phyloP scores from a whole-genome alignment of 2,888 invertebrate species.

The Drosophila infuscata region DNA sequence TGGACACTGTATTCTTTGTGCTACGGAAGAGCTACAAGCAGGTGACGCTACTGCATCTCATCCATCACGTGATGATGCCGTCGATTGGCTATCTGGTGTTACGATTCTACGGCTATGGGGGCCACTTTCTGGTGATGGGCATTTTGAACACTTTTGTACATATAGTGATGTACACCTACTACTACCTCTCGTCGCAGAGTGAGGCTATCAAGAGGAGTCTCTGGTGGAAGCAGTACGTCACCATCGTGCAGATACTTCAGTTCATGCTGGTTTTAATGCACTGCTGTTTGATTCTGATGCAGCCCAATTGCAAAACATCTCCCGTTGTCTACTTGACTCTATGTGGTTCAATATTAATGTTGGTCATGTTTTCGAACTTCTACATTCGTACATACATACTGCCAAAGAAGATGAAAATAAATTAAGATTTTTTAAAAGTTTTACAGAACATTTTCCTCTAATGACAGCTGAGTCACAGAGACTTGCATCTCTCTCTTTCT shows the following conservation, averaged over 20 bases:
- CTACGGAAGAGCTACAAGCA: slow-evolving; percentile 58
- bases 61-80: slow-evolving; percentile 55
- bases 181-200: slow-evolving; percentile 45
- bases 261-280: slow-evolving; percentile 40
- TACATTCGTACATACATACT: slow-evolving; percentile 38
- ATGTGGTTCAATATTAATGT: slow-evolving; percentile 31
- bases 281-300: slow-evolving; percentile 26
- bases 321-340: slow-evolving; percentile 11
- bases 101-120: slow-evolving; percentile 51
- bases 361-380: slow-evolving; percentile 55
- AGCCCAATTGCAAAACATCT: slow-evolving; percentile 37
- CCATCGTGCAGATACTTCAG: slow-evolving; percentile 53
- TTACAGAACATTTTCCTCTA: too few species aligned
- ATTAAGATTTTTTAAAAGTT: neutral
- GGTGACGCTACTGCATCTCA: slow-evolving; percentile 52
- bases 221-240: slow-evolving; percentile 57
- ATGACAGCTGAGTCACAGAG: too few species aligned
- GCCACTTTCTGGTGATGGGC: slow-evolving; percentile 34
- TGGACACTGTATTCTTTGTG: slow-evolving; percentile 62
- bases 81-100: slow-evolving; percentile 14
- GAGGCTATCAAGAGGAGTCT: slow-evolving; percentile 9
- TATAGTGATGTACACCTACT: slow-evolving; percentile 54
- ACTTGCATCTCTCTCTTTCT: too few species aligned
- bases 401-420: slow-evolving; percentile 2
- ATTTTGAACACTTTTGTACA: slow-evolving; percentile 46